Percentiles rank a stretch among this genome's conserved stretches.
Conservation (phyloP, 2,113 vertebrate genomes). For the Dasypus novemcinctus region DNA sequence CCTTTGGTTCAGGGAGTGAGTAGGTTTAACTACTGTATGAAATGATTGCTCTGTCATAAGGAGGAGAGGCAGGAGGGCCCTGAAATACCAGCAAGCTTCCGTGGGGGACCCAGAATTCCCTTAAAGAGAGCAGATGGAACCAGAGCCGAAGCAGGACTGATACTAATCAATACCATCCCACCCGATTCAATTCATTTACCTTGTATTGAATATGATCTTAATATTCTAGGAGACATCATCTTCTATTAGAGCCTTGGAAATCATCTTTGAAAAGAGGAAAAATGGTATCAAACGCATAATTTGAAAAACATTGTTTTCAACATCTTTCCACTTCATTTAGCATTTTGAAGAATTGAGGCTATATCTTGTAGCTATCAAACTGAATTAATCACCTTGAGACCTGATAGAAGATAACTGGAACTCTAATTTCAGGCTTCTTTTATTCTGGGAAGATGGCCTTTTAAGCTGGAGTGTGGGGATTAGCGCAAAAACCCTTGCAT, state of each 20-base stretch:
- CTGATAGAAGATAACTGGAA: slow-evolving; percentile 41
- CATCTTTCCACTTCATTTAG: slow-evolving; percentile 70
- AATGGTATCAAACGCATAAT: slow-evolving; percentile 63
- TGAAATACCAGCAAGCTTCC: neutral
- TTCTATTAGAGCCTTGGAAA: slow-evolving; percentile 66
- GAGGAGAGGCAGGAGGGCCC: neutral
- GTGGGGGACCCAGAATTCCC: neutral
- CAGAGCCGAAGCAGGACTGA: neutral
- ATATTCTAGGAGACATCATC: slow-evolving; percentile 48
- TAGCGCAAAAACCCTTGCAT: slow-evolving; percentile 36
- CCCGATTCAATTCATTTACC: slow-evolving; percentile 61
- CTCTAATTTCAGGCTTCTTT: slow-evolving; percentile 43
- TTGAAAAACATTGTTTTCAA: slow-evolving; percentile 74
- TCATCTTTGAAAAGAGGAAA: slow-evolving; percentile 71
- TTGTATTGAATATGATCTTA: slow-evolving; percentile 60
- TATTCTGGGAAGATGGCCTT: slow-evolving; percentile 56
- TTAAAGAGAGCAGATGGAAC: neutral
- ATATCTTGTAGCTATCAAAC: slow-evolving; percentile 65
- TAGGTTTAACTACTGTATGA: neutral
- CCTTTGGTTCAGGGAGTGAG: neutral
- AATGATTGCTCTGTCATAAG: neutral
- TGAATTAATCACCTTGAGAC: slow-evolving; percentile 73
- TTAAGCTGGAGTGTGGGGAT: slow-evolving; percentile 35
- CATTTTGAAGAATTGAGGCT: slow-evolving; percentile 72
- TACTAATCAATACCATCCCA: slow-evolving; percentile 69